Conservation (phyloP, 2,888 invertebrate species). For the Cloeon dipterum region DNA sequence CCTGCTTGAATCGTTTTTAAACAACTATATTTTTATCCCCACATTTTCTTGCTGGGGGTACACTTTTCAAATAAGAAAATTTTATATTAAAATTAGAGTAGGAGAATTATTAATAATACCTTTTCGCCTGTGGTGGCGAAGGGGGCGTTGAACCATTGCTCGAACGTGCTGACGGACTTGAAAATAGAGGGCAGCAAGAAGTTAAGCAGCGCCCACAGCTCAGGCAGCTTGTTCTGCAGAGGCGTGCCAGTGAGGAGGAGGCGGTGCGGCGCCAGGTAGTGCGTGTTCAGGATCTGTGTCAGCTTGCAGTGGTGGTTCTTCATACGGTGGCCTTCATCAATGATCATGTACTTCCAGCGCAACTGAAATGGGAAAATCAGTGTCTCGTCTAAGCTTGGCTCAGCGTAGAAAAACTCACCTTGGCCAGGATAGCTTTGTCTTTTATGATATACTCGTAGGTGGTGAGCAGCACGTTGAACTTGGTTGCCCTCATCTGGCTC, state of each 20-base stretch:
- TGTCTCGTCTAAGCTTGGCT: not conserved
- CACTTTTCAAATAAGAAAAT: no score
- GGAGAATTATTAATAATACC: no score
- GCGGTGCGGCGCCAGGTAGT: conserved; percentile 32
- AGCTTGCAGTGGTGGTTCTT: conserved; percentile 44
- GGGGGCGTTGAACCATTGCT: conserved; percentile 45
- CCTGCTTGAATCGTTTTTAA: no score
- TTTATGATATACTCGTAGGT: conserved; percentile 41
- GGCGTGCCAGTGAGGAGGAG: conserved; percentile 34
- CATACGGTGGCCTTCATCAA: conserved; percentile 42
- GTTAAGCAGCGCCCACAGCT: conserved; percentile 37
- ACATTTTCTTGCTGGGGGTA: no score
- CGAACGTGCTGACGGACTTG: conserved; percentile 35
- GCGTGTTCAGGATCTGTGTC: conserved; percentile 32
- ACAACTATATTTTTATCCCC: no score
- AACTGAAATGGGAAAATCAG: conserved; percentile 15
- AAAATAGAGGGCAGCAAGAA: conserved; percentile 39
- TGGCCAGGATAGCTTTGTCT: conserved; percentile 32
- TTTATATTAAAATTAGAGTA: no score
- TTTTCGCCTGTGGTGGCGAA: conserved; percentile 38
- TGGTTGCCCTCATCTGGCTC: conserved; percentile 19
- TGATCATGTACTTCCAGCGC: conserved; percentile 42
- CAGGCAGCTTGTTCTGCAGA: conserved; percentile 33
- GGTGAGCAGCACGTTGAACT: conserved; percentile 36
- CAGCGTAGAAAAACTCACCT: conserved; percentile 15